These are phyloP conservation scores for Macrotis lagotis DNA, from an alignment of 2,113 vertebrate species.

Conservation along the genomic window DNA sequence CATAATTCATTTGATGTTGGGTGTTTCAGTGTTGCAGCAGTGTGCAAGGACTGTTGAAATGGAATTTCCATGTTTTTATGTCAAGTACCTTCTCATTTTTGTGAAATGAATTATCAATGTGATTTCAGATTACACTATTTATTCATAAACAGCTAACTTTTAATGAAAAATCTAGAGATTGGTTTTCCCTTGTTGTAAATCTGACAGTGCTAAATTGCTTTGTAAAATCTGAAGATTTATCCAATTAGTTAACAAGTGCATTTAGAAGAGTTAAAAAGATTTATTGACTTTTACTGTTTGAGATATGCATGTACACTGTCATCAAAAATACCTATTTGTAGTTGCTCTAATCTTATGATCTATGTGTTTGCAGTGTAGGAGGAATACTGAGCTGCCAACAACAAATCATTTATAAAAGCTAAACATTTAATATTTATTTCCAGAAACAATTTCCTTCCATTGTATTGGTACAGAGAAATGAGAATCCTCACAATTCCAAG, in stretches of 20 bases:
- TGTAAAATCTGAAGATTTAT: slow-evolving; percentile 57
- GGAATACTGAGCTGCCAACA: slow-evolving; percentile 51
- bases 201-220: slow-evolving; percentile 27
- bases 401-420: slow-evolving; percentile 52
- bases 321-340: slow-evolving; percentile 63
- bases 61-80: slow-evolving; percentile 2
- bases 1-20: not conserved
- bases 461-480: not conserved
- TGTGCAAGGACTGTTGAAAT: not conserved
- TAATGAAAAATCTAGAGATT: slow-evolving; percentile 58
- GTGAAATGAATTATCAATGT: not conserved
- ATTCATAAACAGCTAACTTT: slow-evolving; percentile 59
- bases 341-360: slow-evolving; percentile 67
- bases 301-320: slow-evolving; percentile 55
- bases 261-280: slow-evolving; percentile 42
- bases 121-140: slow-evolving; percentile 24
- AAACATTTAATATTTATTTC: slow-evolving; percentile 32
- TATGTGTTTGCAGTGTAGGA: slow-evolving; percentile 28
- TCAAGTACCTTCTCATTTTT: slow-evolving; percentile 21
- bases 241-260: slow-evolving; percentile 64
- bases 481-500: not conserved
- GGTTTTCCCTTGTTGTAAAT: slow-evolving; percentile 26
- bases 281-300: slow-evolving; percentile 60
- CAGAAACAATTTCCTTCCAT: slow-evolving; percentile 48
- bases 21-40: not conserved